Evolutionary conservation across 1,140 invertebrate genomes (phyloP).

Genomic region (Gryllus bimaculatus): DNA sequence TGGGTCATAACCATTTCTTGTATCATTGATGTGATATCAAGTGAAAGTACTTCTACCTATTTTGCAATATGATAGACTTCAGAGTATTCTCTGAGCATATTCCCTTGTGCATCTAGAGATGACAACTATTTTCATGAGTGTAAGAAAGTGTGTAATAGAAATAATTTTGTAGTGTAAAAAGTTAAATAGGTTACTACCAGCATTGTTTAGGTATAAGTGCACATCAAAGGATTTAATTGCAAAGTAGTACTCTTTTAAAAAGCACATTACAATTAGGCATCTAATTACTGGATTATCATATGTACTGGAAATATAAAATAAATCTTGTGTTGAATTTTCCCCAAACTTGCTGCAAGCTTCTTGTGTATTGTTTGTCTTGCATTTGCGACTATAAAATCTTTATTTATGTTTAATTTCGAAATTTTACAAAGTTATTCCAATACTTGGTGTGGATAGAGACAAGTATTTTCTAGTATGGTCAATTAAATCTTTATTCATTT

Average conservation of each 20-base stretch:
- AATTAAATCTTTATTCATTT: no score
- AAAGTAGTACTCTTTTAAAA: not conserved
- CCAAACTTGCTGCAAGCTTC: not conserved
- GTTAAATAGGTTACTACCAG: not conserved
- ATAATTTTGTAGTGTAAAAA: not conserved
- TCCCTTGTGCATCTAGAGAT: not conserved
- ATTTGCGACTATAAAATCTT: no score
- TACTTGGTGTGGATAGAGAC: no score
- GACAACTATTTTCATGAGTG: not conserved
- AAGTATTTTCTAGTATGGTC: no score
- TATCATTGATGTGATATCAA: not conserved
- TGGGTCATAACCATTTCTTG: not conserved
- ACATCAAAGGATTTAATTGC: not conserved
- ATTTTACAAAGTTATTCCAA: no score
- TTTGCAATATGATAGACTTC: not conserved
- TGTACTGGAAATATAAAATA: slow-evolving; percentile 1
- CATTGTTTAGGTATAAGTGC: not conserved
- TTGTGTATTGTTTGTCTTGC: no score
- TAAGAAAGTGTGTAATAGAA: not conserved
- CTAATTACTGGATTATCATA: not conserved
- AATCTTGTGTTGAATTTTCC: not conserved
- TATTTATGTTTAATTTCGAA: no score
- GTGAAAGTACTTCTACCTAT: not conserved
- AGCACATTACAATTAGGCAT: not conserved
- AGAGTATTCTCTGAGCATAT: not conserved